Conservation (phyloP, 2,797 vertebrate species). For the Aselliscus stoliczkanus region DNA sequence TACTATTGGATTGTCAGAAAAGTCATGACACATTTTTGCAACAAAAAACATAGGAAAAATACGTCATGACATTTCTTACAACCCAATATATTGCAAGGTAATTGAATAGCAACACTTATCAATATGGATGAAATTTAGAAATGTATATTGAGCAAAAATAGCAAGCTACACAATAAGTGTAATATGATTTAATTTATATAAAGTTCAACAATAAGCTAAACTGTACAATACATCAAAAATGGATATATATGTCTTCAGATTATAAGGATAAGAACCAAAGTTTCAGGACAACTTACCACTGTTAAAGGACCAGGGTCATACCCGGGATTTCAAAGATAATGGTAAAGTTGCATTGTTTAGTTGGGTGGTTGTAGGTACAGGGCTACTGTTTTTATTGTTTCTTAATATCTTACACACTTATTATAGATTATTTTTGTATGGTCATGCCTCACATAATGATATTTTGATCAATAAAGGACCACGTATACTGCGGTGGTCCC, state of each 20-base stretch:
- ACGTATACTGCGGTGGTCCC: neutral
- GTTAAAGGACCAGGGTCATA: neutral
- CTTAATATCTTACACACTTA: neutral
- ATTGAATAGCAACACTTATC: neutral
- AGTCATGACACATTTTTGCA: no score
- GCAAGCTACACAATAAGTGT: neutral
- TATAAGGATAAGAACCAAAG: neutral
- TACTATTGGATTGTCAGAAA: no score
- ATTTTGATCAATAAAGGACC: neutral
- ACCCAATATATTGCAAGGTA: neutral
- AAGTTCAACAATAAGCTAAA: neutral
- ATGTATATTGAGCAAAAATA: conserved; percentile 11
- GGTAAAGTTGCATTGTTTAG: neutral
- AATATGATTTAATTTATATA: neutral
- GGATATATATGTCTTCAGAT: neutral
- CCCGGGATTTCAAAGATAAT: neutral
- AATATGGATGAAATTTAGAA: neutral
- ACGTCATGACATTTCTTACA: no score
- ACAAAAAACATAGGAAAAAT: no score
- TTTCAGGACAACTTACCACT: neutral
- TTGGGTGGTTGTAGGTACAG: neutral
- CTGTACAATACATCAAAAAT: neutral
- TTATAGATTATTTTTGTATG: neutral
- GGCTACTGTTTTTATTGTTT: neutral
- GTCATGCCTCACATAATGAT: neutral